Base-by-base conservation (phyloP, 2,797 vertebrate genomes). In the Scomberomorus guttatus region DNA sequence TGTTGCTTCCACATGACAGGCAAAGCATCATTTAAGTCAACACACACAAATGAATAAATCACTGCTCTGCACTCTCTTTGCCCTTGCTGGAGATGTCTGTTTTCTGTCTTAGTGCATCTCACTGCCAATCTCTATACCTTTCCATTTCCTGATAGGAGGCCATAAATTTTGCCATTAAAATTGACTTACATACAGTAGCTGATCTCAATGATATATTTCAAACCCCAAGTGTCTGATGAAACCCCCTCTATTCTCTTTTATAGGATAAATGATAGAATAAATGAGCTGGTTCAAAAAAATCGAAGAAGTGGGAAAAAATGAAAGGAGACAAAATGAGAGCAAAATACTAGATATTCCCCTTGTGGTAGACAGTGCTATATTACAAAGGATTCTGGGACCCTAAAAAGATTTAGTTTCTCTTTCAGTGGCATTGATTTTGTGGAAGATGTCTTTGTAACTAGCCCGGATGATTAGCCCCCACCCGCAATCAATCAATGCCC, bases 401-500 rank as follows among this genome's bases (percentile, higher is more conserved):
- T 70, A 72, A 84, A 83, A 83, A 84, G 84, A 93, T 93, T 93
- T 83, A 87, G 75, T 81, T 90, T 86, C 81, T 73, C 65, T 92
- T 89, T 83, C 85, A 84, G 77, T 82, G 80, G 72, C 87, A 94
- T 93, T 91, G 93, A 94, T 93, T 93, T 92, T 87, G 75, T 81
- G 56, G 84, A 84, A 90, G 87, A 93, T 90, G 88, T 91, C 90
- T 94, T 90, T 93, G 90, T 91, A 89, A 86, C 60, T 65, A 75
- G 82, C 85, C 77, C 17, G 15, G 18, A 83, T 90, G 86, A 92
- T 93, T 91, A 89, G 82, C 69, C 87, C 80, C 39, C 72, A 67
- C 77, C 52, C 13, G 11, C 81, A 84, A 87, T 93, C 90, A 91
- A 87, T 93, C 83, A 87, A 55, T 89, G 75, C 75, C 81, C 54